Base-by-base conservation (phyloP, 2,888 invertebrate species). In the Pilophorus perplexus region DNA sequence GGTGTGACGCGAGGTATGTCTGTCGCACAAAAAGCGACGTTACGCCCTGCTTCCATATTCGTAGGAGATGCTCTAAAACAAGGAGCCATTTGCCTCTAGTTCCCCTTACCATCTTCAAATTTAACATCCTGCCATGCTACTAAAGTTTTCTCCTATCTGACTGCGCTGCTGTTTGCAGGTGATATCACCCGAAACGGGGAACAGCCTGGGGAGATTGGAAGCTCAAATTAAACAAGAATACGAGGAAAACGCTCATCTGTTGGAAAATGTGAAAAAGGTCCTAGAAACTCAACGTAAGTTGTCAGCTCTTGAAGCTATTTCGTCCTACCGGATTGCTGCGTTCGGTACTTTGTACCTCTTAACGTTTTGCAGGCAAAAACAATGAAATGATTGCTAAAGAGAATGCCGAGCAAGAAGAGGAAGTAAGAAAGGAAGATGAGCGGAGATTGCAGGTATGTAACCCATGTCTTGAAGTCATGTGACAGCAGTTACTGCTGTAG, bases 151-250 rank as follows among this genome's bases (percentile, higher is more conserved):
- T n/a, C n/a, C n/a, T n/a, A n/a, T n/a, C n/a, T n/a, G n/a, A n/a
- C n/a, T n/a, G n/a, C n/a, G n/a, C n/a, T 52, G 28, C 1, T 65
- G 23, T 10, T 65, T 64, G n/a, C 20, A 68, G 70, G 44, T 67
- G 2, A 42, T 60, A 20, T 64, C 67, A 27, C 67, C 68, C 33
- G 68, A 69, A 28, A 20, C 52, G 23, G 62, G 40, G 14, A 37
- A 50, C 23, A 65, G 77, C 68, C 72, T 81, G 23, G 74, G 74
- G 55, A 73, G 75, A 62, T 74, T 81, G 62, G 81, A 81, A 74
- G 73, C 75, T 67, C 79, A 78, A 68, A 76, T 81, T 71, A 76
- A 76, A 64, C 75, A 77, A 68, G 79, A 80, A 71, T 77, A 79
- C 72, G 76, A 76, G 69, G 75, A 76, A n/a, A 81, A 81, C 71